phyloP scores from a whole-genome alignment of 2,113 vertebrate species.

The Machaerirhynchus nigripectus region DNA sequence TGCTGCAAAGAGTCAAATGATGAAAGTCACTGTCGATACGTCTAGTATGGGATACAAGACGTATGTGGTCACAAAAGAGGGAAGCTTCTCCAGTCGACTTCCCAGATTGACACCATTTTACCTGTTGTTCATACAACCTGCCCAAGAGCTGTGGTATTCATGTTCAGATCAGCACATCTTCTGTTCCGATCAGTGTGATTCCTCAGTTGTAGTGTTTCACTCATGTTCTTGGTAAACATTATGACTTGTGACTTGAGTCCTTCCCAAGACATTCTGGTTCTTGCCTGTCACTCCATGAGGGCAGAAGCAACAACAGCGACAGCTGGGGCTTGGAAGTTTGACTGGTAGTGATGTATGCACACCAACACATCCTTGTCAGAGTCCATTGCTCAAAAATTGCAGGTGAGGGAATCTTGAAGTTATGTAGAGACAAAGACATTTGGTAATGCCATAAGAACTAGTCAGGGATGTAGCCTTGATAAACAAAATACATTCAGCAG shows the following conservation, averaged over 20 bases:
- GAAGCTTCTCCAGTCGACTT: neutral
- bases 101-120: conserved; percentile 2
- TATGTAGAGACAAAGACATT: neutral
- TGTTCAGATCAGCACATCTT: neutral
- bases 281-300: neutral
- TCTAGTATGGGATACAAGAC: neutral
- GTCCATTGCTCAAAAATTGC: neutral
- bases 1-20: neutral
- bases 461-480: neutral
- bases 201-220: neutral
- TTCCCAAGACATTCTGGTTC: neutral
- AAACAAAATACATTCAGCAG: conserved; percentile 16
- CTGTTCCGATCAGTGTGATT: neutral
- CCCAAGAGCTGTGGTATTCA: neutral
- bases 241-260: neutral
- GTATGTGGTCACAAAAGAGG: neutral
- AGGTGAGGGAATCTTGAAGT: neutral
- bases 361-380: neutral
- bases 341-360: neutral
- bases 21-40: neutral
- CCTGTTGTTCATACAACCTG: conserved; percentile 15
- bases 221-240: neutral
- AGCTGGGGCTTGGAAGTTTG: neutral
- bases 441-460: neutral
- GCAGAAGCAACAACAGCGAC: conserved; percentile 2